Evolutionary conservation across 2,113 vertebrate species (phyloP).

Genomic region (Clarias gariepinus): DNA sequence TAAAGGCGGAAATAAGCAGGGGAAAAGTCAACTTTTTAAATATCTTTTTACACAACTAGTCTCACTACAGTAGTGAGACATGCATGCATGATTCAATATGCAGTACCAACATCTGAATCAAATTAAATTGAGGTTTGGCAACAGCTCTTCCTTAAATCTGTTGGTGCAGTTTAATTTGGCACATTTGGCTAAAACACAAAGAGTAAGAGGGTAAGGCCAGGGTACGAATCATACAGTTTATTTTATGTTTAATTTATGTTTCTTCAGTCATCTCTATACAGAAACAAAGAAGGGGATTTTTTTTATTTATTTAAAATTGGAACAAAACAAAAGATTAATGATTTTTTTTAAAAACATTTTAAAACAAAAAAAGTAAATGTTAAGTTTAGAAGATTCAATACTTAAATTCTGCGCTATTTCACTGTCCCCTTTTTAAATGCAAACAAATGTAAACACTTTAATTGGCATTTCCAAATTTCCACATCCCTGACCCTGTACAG

Average conservation of each 20-base stretch:
- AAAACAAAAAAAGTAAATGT: no score
- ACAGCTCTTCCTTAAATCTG: background rate
- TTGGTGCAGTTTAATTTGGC: background rate
- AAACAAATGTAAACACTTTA: no score
- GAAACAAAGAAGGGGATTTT: background rate
- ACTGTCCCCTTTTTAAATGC: no score
- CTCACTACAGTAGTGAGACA: background rate
- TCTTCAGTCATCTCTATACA: background rate
- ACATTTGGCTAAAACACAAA: constrained; percentile 95
- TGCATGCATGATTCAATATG: background rate
- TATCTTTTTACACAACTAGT: background rate
- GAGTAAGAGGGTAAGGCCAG: constrained; percentile 89
- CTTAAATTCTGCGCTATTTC: no score
- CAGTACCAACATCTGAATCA: background rate
- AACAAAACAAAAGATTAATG: no score
- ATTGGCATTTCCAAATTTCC: no score
- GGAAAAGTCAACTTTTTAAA: background rate
- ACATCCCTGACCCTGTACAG: no score
- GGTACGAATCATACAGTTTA: constrained; percentile 65
- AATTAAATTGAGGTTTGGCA: background rate
- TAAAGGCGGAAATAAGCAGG: no score
- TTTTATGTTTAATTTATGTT: background rate
- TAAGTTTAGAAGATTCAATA: no score
- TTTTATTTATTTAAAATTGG: no score
- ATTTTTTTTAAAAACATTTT: no score